Evolutionary conservation across 2,888 invertebrate species (phyloP).

Genomic region (Rhagophthalmus giganteus): DNA sequence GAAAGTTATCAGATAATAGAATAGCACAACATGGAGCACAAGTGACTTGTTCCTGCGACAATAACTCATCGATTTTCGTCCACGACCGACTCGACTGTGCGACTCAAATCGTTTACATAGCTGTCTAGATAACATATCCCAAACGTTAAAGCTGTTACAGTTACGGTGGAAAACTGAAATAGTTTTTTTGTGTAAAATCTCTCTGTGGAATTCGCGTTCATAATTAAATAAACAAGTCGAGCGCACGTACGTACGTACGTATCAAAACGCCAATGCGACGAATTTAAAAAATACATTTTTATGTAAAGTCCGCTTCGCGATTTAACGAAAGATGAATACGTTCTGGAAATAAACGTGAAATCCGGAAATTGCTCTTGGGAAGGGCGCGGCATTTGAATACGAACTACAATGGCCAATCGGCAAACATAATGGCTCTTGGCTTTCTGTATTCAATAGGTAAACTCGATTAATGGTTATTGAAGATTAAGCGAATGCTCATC

Average conservation of each 20-base stretch:
- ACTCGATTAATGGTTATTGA: slow-evolving; percentile 3
- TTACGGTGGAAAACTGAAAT: slow-evolving; percentile 19
- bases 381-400: slow-evolving; percentile 32
- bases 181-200: slow-evolving; percentile 10
- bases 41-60: slow-evolving; percentile 33
- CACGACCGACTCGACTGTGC: slow-evolving; percentile 24
- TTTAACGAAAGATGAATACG: slow-evolving; percentile 29
- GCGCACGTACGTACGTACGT: not conserved
- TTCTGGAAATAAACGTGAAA: slow-evolving; percentile 32
- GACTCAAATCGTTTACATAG: slow-evolving; percentile 32
- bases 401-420: slow-evolving; percentile 14
- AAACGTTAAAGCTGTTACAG: slow-evolving; percentile 20
- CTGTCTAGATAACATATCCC: slow-evolving; percentile 31
- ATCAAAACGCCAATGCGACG: not conserved
- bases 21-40: slow-evolving; percentile 32
- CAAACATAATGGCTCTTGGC: slow-evolving; percentile 29
- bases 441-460: slow-evolving; percentile 17
- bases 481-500: slow-evolving; percentile 14
- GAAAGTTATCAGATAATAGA: slow-evolving; percentile 39
- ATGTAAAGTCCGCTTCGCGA: slow-evolving; percentile 7
- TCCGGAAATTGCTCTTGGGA: slow-evolving; percentile 29
- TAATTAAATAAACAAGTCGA: slow-evolving; percentile 6
- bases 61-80: slow-evolving; percentile 41
- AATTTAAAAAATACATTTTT: not conserved
- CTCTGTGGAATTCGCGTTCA: slow-evolving; percentile 2